Percentiles rank a stretch among this genome's conserved stretches.
These are phyloP conservation scores for Pyrgilauda ruficollis DNA, from an alignment of 2,113 vertebrate genomes.

Conservation along the genomic window DNA sequence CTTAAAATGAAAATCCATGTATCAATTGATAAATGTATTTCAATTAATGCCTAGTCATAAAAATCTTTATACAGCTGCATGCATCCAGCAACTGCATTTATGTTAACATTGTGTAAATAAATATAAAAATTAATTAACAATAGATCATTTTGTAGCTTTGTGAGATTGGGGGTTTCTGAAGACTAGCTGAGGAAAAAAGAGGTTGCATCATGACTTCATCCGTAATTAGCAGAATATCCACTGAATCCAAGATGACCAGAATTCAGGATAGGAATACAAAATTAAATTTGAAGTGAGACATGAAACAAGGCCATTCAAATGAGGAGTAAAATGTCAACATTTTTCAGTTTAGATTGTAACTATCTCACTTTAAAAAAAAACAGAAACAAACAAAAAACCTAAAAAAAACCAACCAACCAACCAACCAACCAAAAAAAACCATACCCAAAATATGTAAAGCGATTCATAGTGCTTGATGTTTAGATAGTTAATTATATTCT, in stretches of 20 bases:
- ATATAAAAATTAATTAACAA: neutral
- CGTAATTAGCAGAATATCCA: neutral
- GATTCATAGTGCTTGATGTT: neutral
- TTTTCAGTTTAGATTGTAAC: neutral
- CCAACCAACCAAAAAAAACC: no score
- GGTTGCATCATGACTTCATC: neutral
- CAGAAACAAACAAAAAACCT: neutral
- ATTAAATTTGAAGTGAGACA: neutral
- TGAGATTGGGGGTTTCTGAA: neutral
- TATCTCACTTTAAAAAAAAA: neutral
- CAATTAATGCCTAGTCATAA: neutral
- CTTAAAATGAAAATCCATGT: neutral
- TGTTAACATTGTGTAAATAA: neutral
- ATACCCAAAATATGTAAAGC: neutral
- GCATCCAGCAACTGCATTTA: neutral
- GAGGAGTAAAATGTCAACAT: neutral
- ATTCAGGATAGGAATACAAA: neutral
- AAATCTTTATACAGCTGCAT: neutral
- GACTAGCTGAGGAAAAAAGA: neutral
- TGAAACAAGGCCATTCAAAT: neutral
- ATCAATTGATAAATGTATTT: neutral
- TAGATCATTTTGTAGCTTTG: neutral
- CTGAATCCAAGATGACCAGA: neutral
- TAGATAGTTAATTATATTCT: neutral
- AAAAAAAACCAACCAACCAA: neutral